phyloP scores from a whole-genome alignment of 2,888 invertebrate species.

The Drosophila antonietae region DNA sequence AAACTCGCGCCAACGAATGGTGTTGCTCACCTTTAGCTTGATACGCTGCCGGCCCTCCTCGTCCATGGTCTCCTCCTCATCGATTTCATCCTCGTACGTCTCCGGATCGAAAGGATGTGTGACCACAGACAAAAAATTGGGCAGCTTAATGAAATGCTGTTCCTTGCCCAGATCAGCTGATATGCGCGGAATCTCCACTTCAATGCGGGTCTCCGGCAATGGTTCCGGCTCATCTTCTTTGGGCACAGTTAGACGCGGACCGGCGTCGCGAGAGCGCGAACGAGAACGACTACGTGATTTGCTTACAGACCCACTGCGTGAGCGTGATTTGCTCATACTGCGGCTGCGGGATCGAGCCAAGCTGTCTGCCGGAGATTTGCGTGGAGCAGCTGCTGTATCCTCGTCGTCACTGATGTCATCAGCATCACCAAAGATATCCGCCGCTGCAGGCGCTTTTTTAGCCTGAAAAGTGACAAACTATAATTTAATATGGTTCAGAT shows the following conservation, averaged over 20 bases:
- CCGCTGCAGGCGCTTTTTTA: conserved; percentile 85
- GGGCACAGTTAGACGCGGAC: conserved; percentile 66
- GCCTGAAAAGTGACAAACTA: conserved; percentile 23
- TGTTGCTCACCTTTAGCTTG: conserved; percentile 98
- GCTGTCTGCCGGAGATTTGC: conserved; percentile 66
- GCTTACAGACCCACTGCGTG: conserved; percentile 66
- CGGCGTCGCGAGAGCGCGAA: conserved; percentile 74
- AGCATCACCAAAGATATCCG: conserved; percentile 96
- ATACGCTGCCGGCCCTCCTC: conserved; percentile 96
- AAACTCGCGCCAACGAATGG: conserved; percentile 96
- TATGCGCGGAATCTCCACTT: conserved; percentile 98
- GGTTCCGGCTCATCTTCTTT: conserved; percentile 89
- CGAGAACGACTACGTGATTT: conserved; percentile 74
- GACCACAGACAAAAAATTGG: conserved; percentile 99
- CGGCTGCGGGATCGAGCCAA: conserved; percentile 70
- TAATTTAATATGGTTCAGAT: not conserved
- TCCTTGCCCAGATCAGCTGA: conserved; percentile 96
- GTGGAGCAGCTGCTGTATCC: conserved; percentile 56
- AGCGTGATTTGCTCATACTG: conserved; percentile 69
- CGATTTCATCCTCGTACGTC: conserved; percentile 99
- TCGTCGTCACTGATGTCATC: conserved; percentile 94
- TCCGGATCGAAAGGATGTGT: conserved; percentile 97
- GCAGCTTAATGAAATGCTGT: conserved; percentile 97
- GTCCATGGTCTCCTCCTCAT: conserved; percentile 98
- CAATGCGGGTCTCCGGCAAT: conserved; percentile 96